A percentile compares a stretch with the other conserved stretches of the same genome.
phyloP scores from a whole-genome alignment of 2,113 vertebrate species.

The Orcinus orca region DNA sequence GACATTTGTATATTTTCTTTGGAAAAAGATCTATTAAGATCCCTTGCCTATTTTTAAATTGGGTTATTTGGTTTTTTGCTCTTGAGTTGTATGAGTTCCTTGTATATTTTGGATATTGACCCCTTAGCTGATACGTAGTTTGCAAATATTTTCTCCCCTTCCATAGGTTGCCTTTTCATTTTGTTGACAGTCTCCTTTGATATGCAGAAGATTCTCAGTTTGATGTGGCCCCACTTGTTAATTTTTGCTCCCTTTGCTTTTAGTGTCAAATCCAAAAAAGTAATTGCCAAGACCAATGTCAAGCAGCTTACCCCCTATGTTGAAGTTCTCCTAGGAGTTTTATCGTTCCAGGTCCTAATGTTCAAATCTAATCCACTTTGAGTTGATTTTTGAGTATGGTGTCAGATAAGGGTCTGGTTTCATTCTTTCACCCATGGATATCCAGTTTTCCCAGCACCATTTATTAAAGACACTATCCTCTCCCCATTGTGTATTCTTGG shows the following conservation, averaged over 20 bases:
- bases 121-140: neutral
- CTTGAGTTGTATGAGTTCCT: neutral
- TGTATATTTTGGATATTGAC: neutral
- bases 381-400: neutral
- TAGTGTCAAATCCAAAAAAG: neutral
- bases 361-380: neutral
- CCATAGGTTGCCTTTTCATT: neutral
- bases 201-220: neutral
- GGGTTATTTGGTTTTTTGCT: neutral
- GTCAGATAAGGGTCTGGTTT: neutral
- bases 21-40: neutral
- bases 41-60: neutral
- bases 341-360: neutral
- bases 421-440: neutral
- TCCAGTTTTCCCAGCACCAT: neutral
- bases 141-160: neutral
- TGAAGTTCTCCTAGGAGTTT: neutral
- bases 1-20: neutral
- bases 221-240: neutral
- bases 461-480: neutral
- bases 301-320: neutral
- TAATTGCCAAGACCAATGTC: neutral
- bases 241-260: neutral
- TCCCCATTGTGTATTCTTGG: neutral
- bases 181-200: neutral